A percentile compares a stretch with the other conserved stretches of the same genome.
Evolutionary conservation across 2,113 vertebrate species (phyloP).

Genomic region (Pluvianellus socialis): DNA sequence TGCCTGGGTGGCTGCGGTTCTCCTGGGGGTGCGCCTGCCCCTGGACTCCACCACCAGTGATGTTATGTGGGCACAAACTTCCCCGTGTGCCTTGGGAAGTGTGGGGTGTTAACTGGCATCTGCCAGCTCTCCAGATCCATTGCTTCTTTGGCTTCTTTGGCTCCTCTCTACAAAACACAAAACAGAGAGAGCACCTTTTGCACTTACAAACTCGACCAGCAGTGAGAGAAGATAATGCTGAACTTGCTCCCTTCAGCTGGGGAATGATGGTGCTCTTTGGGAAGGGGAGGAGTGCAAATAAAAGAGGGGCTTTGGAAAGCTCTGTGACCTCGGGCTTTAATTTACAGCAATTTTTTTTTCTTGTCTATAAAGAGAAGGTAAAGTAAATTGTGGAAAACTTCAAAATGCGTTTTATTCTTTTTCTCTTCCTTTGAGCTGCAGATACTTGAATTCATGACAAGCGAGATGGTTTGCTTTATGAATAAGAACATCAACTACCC

Average conservation of each 20-base stretch:
- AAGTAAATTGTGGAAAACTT: not conserved
- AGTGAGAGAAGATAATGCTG: not conserved
- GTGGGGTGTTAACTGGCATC: not conserved
- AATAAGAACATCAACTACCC: constrained; percentile 20
- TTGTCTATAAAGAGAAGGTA: not conserved
- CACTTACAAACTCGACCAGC: not conserved
- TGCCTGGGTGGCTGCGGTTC: not conserved
- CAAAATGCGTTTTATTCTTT: not conserved
- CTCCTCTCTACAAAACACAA: not conserved
- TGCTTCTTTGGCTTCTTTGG: not conserved
- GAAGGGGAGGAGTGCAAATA: not conserved
- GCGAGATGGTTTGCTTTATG: not conserved
- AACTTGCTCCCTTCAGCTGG: not conserved
- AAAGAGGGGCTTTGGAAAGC: not conserved
- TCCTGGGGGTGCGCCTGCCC: not conserved
- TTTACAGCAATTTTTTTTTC: not conserved
- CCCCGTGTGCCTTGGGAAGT: not conserved
- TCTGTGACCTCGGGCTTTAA: not conserved
- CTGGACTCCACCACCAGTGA: not conserved
- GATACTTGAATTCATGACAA: not conserved
- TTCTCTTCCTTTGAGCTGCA: not conserved
- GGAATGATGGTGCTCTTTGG: not conserved
- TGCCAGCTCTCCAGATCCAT: not conserved
- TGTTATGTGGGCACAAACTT: not conserved
- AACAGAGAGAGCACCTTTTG: not conserved